Evolutionary conservation across 30 jellyfish, hydroid and myxozoan genomes (phyloP), one percentile per base, ranked within the genome.

Genomic region (Hydractinia echinata): DNA sequence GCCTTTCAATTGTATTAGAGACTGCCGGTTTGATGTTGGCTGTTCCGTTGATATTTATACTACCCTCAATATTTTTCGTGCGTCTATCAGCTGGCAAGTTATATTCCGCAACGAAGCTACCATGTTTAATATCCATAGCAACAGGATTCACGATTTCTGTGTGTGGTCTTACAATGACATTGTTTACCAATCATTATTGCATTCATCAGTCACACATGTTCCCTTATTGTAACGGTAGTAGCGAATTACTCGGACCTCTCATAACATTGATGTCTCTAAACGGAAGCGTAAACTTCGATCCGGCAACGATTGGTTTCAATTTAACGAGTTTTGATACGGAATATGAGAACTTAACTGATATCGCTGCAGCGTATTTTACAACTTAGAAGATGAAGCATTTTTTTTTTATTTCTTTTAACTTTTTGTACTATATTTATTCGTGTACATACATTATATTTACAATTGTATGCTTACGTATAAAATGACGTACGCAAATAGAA

Each of bases 191-290:
- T 19, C 96, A 77, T 62, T 79, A 94, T 15, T 91, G 97, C 81
- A 86, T 91, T 9, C 97, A 87, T 62, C 81, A 86, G 5, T 80
- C 94, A 18, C 77, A 74, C 58, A 76, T 81, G 80, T 81, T 84
- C 16, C 96, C 96, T 10, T 91, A 91, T 79, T 91, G 97, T 80
- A 91, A 91, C 52, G 97, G 97, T 5, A 82, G 96, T 66, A 91
- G 88, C 55, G 97, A 91, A 66, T 88, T 91, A 21, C 95, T 91
- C 66, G 96, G 97, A 30, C 97, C 97, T n/a, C 85, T 86, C 52
- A 91, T 91, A 16, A 91, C 95, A 10, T 64, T 91, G 83, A 79
- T 84, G 94, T 82, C 97, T 6, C 72, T 91, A 51, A 91, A 91
- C 54, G 76, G 60, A 52, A 70, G 78, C 64, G 58, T 84, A 44